Evolutionary conservation across 2,113 vertebrate genomes (phyloP).

Genomic region (Falcunculus frontatus): DNA sequence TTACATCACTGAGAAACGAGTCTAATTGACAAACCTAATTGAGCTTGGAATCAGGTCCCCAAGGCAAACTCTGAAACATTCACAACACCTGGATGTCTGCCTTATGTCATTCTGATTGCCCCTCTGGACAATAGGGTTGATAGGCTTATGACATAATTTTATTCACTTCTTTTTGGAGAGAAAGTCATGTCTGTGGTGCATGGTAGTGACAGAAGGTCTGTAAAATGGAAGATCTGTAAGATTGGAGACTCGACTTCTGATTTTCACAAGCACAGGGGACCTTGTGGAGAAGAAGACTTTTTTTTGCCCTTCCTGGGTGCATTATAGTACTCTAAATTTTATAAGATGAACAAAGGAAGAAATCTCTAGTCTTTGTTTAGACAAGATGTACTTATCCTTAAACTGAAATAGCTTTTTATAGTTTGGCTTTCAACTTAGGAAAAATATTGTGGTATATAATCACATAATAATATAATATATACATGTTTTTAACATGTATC

Average conservation of each 20-base stretch:
- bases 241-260: background rate
- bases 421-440: background rate
- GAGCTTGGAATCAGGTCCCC: background rate
- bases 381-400: background rate
- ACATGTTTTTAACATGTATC: background rate
- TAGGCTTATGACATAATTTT: slow-evolving; percentile 22
- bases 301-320: background rate
- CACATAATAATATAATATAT: too few species aligned
- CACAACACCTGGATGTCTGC: slow-evolving; percentile 54
- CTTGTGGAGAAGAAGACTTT: background rate
- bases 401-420: background rate
- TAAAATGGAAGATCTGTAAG: slow-evolving; percentile 11
- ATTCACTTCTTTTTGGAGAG: background rate
- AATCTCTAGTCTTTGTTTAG: background rate
- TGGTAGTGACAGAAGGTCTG: background rate
- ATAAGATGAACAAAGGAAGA: background rate
- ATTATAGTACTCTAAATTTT: background rate
- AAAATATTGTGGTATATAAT: background rate
- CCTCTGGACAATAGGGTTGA: slow-evolving; percentile 1
- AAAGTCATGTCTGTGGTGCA: background rate
- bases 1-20: slow-evolving; percentile 21
- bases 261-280: background rate
- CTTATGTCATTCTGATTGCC: slow-evolving; percentile 22
- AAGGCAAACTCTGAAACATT: background rate
- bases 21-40: slow-evolving; percentile 34